Evolutionary conservation across 2,888 invertebrate species (phyloP).

Genomic region (Myopa tessellatipennis): DNA sequence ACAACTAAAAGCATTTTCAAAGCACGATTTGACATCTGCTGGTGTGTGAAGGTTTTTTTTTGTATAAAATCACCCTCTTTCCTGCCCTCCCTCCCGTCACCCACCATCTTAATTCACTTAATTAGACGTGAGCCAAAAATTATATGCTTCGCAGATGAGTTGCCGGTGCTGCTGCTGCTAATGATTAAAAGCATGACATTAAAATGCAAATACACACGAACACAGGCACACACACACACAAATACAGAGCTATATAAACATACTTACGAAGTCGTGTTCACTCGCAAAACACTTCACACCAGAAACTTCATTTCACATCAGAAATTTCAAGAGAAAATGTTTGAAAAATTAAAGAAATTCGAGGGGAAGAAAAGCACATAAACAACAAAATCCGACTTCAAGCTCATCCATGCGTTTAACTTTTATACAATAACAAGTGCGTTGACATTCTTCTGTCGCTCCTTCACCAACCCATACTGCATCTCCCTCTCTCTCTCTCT

Average conservation of each 20-base stretch:
- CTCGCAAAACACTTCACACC: background rate
- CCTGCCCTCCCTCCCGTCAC: background rate
- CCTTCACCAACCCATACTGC: background rate
- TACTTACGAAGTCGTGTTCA: background rate
- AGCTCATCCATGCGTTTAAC: no score
- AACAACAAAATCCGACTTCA: no score
- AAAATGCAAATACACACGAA: background rate
- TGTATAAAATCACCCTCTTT: no score
- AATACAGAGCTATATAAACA: background rate
- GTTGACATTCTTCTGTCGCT: background rate
- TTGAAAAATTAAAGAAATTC: no score
- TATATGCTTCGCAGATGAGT: slow-evolving; percentile 22
- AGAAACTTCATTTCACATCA: background rate
- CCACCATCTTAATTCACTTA: background rate
- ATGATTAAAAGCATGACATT: background rate
- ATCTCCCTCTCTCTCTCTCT: background rate
- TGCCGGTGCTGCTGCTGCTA: background rate
- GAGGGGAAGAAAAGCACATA: no score
- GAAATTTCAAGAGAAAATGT: no score
- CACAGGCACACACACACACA: background rate
- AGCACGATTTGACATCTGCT: background rate
- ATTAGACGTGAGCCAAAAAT: slow-evolving; percentile 28
- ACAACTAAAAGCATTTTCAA: background rate
- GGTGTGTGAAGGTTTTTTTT: background rate
- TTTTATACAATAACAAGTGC: no score